A percentile compares a stretch with the other conserved stretches of the same genome.
Conservation (phyloP, 37 sponge, comb jelly and placozoan species). For the Axinella damicornis region DNA sequence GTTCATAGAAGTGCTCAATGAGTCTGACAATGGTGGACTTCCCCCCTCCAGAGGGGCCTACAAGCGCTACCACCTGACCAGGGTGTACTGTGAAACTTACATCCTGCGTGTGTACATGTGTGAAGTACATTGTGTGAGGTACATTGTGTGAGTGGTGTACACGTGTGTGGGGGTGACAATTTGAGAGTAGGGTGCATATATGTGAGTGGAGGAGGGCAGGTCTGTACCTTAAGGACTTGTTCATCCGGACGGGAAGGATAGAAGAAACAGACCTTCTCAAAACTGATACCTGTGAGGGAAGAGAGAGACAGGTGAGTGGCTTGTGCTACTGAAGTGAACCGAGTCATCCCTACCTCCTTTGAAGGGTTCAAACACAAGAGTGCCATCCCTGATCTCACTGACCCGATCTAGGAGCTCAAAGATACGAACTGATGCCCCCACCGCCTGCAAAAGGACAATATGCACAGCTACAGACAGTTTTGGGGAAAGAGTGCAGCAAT, state of each 20-base stretch:
- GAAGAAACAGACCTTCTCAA: constrained; percentile 70
- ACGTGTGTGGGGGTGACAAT: no score
- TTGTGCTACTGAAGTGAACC: no score
- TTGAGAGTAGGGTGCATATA: no score
- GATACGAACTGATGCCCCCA: constrained; percentile 84
- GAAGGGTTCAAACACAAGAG: constrained; percentile 10
- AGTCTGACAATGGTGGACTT: constrained; percentile 88
- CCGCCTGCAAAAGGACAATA: constrained; percentile 55
- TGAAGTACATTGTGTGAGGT: no score
- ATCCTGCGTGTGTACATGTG: constrained; percentile 35
- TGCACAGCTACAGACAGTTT: no score
- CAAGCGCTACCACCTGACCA: constrained; percentile 90
- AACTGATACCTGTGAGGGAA: constrained; percentile 50
- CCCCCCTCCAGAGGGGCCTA: constrained; percentile 91
- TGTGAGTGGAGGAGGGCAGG: no score
- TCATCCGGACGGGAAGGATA: constrained; percentile 92
- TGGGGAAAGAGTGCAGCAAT: neutral
- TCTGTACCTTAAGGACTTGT: constrained; percentile 70
- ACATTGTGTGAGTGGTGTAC: no score
- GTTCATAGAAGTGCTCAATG: constrained; percentile 86
- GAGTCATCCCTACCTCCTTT: constrained; percentile 56
- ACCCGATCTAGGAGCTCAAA: constrained; percentile 85
- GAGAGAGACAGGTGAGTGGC: no score
- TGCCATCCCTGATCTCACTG: constrained; percentile 68
- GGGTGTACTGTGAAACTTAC: constrained; percentile 68